Conservation (phyloP, 2,113 vertebrate genomes). For the Callithrix jacchus region DNA sequence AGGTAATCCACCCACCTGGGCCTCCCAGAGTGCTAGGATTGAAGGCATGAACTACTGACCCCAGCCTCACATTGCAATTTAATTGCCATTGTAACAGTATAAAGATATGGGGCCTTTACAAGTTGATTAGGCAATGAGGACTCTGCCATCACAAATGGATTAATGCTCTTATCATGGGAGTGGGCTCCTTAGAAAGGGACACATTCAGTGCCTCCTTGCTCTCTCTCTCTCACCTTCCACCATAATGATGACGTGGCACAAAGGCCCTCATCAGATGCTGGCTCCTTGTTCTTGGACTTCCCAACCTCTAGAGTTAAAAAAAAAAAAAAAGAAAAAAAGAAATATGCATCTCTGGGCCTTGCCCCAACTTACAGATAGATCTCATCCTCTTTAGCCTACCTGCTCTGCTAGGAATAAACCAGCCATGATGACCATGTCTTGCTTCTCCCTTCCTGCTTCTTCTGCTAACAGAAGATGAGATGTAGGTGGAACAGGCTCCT, state of each 20-base stretch:
- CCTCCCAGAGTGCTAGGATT: neutral
- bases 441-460: neutral
- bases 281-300: neutral
- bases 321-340: neutral
- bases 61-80: too few relatives aligned
- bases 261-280: neutral
- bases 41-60: too few relatives aligned
- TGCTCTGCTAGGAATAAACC: neutral
- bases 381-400: neutral
- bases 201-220: neutral
- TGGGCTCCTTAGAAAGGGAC: neutral
- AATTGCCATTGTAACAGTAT: neutral
- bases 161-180: neutral
- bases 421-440: neutral
- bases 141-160: neutral
- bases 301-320: too few relatives aligned
- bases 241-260: too few relatives aligned
- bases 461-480: neutral
- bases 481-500: neutral
- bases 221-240: neutral
- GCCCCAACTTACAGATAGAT: neutral
- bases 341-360: too few relatives aligned
- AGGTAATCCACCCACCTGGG: too few relatives aligned
- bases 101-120: neutral
- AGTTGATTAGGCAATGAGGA: neutral